A percentile compares a stretch with the other conserved stretches of the same genome.
Conservation (phyloP, 2,888 invertebrate species). For the Pimpla rufipes region DNA sequence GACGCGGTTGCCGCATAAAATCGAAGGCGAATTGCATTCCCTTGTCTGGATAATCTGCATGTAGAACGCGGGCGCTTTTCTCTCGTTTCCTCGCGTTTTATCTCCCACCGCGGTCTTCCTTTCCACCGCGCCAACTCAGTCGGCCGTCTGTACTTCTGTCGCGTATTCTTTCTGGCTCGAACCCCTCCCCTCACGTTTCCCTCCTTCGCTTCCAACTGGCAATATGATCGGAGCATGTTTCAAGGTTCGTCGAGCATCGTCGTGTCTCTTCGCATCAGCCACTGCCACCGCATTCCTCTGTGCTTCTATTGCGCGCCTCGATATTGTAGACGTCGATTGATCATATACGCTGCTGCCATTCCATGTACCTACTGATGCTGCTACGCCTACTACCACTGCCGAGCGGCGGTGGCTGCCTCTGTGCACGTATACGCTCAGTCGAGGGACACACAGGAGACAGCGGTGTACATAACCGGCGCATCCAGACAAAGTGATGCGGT, state of each 20-base stretch:
- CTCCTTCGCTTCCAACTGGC: slow-evolving; percentile 47
- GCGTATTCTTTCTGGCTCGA: slow-evolving; percentile 11
- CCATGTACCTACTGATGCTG: neutral
- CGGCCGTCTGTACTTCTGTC: neutral
- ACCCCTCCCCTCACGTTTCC: neutral
- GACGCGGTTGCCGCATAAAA: slow-evolving; percentile 53
- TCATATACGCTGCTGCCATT: slow-evolving; percentile 9
- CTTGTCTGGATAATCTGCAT: slow-evolving; percentile 63
- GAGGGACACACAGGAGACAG: neutral
- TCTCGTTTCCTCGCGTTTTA: slow-evolving; percentile 18
- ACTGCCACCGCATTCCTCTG: slow-evolving; percentile 30
- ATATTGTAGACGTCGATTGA: slow-evolving; percentile 40
- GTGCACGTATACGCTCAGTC: neutral
- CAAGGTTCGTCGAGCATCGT: slow-evolving; percentile 76
- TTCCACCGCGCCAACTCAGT: slow-evolving; percentile 5
- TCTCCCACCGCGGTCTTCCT: neutral
- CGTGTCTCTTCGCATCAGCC: slow-evolving; percentile 43
- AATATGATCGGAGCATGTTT: slow-evolving; percentile 78
- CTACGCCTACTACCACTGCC: neutral
- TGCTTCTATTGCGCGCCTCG: slow-evolving; percentile 37
- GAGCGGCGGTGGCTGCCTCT: neutral
- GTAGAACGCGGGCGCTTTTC: slow-evolving; percentile 50
- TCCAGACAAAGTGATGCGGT: slow-evolving; percentile 38
- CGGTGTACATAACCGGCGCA: slow-evolving; percentile 5
- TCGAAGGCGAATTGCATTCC: slow-evolving; percentile 63